Conservation (phyloP, 2,113 vertebrate species). For the Nerophis lumbriciformis region DNA sequence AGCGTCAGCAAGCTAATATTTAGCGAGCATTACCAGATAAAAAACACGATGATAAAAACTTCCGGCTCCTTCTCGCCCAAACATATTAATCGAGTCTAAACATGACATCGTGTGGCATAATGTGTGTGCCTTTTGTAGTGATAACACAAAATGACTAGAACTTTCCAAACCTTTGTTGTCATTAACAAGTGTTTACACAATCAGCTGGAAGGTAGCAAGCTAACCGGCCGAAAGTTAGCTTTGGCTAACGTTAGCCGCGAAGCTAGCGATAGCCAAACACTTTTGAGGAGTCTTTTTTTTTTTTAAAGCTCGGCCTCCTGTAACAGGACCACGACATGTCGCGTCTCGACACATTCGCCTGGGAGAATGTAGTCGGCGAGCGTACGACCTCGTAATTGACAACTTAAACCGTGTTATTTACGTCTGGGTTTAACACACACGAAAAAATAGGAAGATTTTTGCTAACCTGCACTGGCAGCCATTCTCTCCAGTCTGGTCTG, state of each 20-base stretch:
- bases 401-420: slow-evolving; percentile 36
- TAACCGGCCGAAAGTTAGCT: slow-evolving; percentile 63
- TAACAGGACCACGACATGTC: slow-evolving; percentile 20
- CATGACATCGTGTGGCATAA: rapidly evolving
- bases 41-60: slow-evolving; percentile 26
- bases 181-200: slow-evolving; percentile 66
- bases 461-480: slow-evolving; percentile 97
- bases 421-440: slow-evolving; percentile 30
- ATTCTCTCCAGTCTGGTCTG: slow-evolving; percentile 82
- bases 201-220: slow-evolving; percentile 61
- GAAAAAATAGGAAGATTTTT: slow-evolving; percentile 52
- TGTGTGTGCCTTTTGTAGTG: rapidly evolving
- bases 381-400: background rate
- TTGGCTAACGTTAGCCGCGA: slow-evolving; percentile 48
- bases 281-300: slow-evolving; percentile 40
- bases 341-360: background rate
- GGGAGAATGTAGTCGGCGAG: background rate
- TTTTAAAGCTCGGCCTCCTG: slow-evolving; percentile 24
- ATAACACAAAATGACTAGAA: background rate
- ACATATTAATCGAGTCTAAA: background rate
- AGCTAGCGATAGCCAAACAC: slow-evolving; percentile 51
- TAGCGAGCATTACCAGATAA: slow-evolving; percentile 49
- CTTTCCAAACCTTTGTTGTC: slow-evolving; percentile 26
- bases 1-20: slow-evolving; percentile 50
- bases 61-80: background rate